phyloP scores from a whole-genome alignment of 2,113 vertebrate genomes.

The Psittacus erithacus region DNA sequence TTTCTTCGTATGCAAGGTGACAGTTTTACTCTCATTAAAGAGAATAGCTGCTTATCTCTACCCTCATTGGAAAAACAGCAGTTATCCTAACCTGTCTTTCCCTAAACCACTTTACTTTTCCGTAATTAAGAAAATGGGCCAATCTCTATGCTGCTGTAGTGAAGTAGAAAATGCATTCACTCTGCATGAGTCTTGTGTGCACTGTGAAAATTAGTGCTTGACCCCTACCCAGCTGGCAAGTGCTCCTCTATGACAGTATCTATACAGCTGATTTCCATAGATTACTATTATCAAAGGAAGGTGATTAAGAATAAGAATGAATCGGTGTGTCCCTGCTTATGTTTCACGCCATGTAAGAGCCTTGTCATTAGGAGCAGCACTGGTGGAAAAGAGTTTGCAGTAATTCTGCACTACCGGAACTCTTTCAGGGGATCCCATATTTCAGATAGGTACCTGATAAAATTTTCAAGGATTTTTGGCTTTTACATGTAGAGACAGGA shows the following conservation, averaged over 20 bases:
- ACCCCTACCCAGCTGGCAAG: neutral
- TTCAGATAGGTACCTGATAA: neutral
- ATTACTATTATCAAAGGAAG: neutral
- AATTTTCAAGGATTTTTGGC: neutral
- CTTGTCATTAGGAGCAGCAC: accelerated
- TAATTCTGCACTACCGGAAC: neutral
- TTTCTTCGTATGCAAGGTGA: neutral
- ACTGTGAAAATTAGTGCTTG: neutral
- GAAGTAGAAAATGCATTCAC: neutral
- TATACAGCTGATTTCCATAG: neutral
- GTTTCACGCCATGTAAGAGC: neutral
- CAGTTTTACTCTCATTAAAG: neutral
- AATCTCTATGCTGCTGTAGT: neutral
- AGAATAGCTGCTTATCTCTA: neutral
- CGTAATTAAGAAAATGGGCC: neutral
- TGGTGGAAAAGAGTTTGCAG: neutral
- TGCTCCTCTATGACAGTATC: neutral
- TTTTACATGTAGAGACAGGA: neutral
- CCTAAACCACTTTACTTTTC: neutral
- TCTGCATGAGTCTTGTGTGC: neutral
- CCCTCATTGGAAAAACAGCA: neutral
- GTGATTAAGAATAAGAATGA: neutral
- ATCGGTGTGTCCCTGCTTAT: neutral
- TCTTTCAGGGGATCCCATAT: neutral
- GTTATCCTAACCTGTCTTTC: neutral